These are phyloP conservation scores for Drosophila nikananu DNA, from an alignment of 1,140 invertebrate genomes.

Conservation along the genomic window DNA sequence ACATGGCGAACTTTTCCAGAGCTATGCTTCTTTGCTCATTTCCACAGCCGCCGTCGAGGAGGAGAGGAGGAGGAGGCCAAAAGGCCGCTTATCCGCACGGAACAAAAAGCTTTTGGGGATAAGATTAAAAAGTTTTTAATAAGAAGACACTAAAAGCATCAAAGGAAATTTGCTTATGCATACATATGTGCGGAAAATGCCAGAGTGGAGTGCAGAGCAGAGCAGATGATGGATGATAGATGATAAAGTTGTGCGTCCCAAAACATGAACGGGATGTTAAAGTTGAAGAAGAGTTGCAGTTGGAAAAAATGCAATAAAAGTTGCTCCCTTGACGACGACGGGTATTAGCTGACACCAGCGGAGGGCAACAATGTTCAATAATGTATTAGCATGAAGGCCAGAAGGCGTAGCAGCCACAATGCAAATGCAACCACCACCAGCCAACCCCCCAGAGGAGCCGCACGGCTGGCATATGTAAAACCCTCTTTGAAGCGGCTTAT, in stretches of 20 bases:
- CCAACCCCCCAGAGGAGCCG: slow-evolving; percentile 28
- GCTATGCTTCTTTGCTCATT: slow-evolving; percentile 59
- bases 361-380: slow-evolving; percentile 77
- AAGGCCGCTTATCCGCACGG: slow-evolving; percentile 57
- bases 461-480: slow-evolving; percentile 74
- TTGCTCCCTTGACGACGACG: slow-evolving; percentile 41
- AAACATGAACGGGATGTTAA: slow-evolving; percentile 35
- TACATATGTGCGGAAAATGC: slow-evolving; percentile 49
- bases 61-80: background rate
- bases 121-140: slow-evolving; percentile 83
- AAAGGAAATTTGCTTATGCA: slow-evolving; percentile 69
- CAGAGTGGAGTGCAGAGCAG: background rate
- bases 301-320: slow-evolving; percentile 59
- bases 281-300: slow-evolving; percentile 56
- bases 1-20: slow-evolving; percentile 65
- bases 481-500: slow-evolving; percentile 79
- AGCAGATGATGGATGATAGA: slow-evolving; percentile 24
- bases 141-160: slow-evolving; percentile 83
- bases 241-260: slow-evolving; percentile 54
- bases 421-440: slow-evolving; percentile 40
- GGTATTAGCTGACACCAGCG: slow-evolving; percentile 58
- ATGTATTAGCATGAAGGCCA: slow-evolving; percentile 61
- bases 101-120: slow-evolving; percentile 61
- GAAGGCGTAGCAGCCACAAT: slow-evolving; percentile 30
- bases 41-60: slow-evolving; percentile 46